Percentiles rank a stretch among this genome's conserved stretches.
Evolutionary conservation across 2,888 invertebrate genomes (phyloP).

Genomic region (Athalia rosae): DNA sequence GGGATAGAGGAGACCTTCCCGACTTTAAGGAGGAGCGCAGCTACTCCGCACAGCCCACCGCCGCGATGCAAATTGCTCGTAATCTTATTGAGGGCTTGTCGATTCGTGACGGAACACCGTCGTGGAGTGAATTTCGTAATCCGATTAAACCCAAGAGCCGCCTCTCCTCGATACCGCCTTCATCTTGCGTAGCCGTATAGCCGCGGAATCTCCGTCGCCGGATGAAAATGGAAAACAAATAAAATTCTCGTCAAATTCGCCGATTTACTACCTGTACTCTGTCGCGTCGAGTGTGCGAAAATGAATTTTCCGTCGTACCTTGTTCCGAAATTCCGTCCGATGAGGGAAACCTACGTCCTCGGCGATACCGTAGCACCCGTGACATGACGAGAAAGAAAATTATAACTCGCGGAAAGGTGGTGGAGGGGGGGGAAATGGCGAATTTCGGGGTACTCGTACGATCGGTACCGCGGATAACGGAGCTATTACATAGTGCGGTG

Average conservation of each 20-base stretch:
- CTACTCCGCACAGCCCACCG: conserved; percentile 30
- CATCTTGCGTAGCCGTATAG: conserved; percentile 3
- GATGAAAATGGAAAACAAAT: neutral
- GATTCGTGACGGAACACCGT: conserved; percentile 42
- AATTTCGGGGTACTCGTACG: conserved; percentile 8
- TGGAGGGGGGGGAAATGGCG: neutral
- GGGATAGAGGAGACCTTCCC: too few relatives aligned
- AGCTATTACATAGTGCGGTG: conserved; percentile 39
- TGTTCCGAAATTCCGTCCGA: too few relatives aligned
- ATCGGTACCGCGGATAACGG: conserved; percentile 30
- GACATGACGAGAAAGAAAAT: neutral
- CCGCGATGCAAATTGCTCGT: conserved; percentile 44
- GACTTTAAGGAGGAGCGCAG: too few relatives aligned
- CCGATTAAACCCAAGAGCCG: conserved; percentile 35
- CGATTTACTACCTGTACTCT: too few relatives aligned
- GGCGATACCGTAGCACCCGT: neutral
- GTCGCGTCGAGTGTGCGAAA: too few relatives aligned
- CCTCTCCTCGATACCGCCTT: conserved; percentile 24
- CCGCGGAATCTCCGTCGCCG: neutral
- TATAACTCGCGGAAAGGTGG: neutral
- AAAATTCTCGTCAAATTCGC: neutral
- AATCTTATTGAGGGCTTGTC: conserved; percentile 42
- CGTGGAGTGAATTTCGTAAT: conserved; percentile 44
- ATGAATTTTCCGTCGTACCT: too few relatives aligned
- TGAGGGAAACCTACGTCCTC: too few relatives aligned